A percentile compares a stretch with the other conserved stretches of the same genome.
phyloP scores from a whole-genome alignment of 1,140 invertebrate genomes.

The Cardiocondyla obscurior region DNA sequence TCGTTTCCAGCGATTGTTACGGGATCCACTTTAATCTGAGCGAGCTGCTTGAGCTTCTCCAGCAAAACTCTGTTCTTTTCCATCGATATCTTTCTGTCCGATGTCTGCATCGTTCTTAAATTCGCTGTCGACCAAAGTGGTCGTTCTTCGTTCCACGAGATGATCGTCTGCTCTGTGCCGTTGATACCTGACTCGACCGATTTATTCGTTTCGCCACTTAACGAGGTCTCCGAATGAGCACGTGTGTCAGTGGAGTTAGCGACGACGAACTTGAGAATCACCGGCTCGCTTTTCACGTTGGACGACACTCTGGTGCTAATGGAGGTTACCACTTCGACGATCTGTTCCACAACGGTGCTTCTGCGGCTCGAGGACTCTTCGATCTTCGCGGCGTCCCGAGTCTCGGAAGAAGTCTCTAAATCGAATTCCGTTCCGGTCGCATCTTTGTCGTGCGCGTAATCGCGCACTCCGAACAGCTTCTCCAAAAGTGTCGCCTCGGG shows the following conservation, averaged over 20 bases:
- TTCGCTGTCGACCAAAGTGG: not conserved
- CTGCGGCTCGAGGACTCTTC: not conserved
- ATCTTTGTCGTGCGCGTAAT: constrained; percentile 39
- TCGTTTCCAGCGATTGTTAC: constrained; percentile 44
- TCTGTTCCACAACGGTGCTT: constrained; percentile 72
- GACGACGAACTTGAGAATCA: constrained; percentile 73
- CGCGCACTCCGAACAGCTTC: constrained; percentile 70
- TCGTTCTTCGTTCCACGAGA: constrained; percentile 23
- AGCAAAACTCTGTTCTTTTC: constrained; percentile 69
- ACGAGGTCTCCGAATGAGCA: constrained; percentile 5
- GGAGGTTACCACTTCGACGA: constrained; percentile 81
- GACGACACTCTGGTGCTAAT: constrained; percentile 81
- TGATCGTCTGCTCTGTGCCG: not conserved
- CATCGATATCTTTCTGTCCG: constrained; percentile 75
- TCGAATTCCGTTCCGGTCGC: not conserved
- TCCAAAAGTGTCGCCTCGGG: constrained; percentile 68
- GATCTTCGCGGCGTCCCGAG: not conserved
- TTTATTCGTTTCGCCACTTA: constrained; percentile 47
- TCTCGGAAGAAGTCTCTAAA: not conserved
- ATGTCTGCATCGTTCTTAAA: constrained; percentile 60
- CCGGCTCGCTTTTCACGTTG: constrained; percentile 72
- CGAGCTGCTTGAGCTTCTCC: constrained; percentile 75
- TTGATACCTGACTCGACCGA: not conserved
- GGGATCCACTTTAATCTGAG: constrained; percentile 66
- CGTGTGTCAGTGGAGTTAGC: constrained; percentile 65